Conservation (phyloP, 2,113 vertebrate species). For the Poecile atricapillus region DNA sequence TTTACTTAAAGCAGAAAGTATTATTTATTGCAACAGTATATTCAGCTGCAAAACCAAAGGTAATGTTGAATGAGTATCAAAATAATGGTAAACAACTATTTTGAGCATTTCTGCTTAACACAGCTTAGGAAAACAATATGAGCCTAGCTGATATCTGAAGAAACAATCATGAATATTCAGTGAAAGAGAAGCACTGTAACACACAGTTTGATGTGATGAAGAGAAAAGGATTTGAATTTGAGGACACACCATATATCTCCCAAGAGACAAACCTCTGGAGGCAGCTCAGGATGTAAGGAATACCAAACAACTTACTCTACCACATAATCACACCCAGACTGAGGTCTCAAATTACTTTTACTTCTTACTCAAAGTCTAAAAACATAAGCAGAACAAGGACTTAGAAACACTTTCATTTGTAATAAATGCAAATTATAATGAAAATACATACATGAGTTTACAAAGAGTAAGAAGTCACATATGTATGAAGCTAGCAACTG, state of each 20-base stretch:
- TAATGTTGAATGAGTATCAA: neutral
- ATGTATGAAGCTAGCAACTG: neutral
- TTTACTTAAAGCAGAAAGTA: neutral
- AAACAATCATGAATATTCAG: neutral
- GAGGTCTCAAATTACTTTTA: neutral
- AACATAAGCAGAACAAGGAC: neutral
- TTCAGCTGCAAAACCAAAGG: neutral
- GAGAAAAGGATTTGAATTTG: neutral
- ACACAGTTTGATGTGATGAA: neutral
- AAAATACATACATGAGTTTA: neutral
- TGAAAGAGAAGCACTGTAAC: neutral
- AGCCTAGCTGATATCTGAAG: neutral
- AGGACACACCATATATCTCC: accelerated
- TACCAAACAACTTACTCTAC: neutral
- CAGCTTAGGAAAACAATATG: neutral
- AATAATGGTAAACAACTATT: neutral
- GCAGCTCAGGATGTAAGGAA: neutral
- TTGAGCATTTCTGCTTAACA: neutral
- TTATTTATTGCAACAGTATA: neutral
- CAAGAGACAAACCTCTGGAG: neutral
- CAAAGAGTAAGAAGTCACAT: neutral
- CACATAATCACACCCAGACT: neutral
- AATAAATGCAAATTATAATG: neutral
- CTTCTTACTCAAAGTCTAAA: neutral
- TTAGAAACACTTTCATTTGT: neutral